A percentile compares a stretch with the other conserved stretches of the same genome.
Conservation (phyloP, 2,113 vertebrate species). For the Percopsis transmontana region DNA sequence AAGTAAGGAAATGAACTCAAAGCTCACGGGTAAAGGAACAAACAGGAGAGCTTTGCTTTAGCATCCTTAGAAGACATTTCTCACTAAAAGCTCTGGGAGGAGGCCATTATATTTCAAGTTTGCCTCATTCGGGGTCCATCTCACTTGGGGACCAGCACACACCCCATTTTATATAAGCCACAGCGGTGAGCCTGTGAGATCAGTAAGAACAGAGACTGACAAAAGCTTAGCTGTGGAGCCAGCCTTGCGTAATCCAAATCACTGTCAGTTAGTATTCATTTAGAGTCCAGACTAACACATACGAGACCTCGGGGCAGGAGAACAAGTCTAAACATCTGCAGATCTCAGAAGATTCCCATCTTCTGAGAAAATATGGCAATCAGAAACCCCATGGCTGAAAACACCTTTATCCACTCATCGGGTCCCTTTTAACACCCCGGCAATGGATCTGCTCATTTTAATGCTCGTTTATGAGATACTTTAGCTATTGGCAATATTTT, state of each 20-base stretch:
- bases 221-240: not conserved
- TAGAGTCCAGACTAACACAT: conserved; percentile 30
- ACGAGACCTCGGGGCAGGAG: conserved; percentile 38
- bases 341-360: conserved; percentile 39
- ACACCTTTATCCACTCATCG: conserved; percentile 58
- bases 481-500: conserved; percentile 37
- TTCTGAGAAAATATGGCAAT: conserved; percentile 39
- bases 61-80: conserved; percentile 24
- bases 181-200: conserved; percentile 22
- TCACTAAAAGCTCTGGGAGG: conserved; percentile 35
- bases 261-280: conserved; percentile 23
- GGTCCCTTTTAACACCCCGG: conserved; percentile 58
- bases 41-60: conserved; percentile 44
- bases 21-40: conserved; percentile 38
- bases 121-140: conserved; percentile 16
- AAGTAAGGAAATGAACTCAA: conserved; percentile 38
- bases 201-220: conserved; percentile 12
- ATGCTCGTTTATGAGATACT: conserved; percentile 38
- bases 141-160: conserved; percentile 20
- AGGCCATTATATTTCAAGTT: conserved; percentile 30
- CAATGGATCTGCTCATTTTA: conserved; percentile 32
- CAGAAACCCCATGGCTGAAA: conserved; percentile 45
- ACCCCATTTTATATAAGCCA: conserved; percentile 25
- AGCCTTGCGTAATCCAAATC: conserved; percentile 21
- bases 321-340: conserved; percentile 58